These are phyloP conservation scores for Tragelaphus strepsiceros DNA, from an alignment of 2,113 vertebrate species.

Conservation along the genomic window DNA sequence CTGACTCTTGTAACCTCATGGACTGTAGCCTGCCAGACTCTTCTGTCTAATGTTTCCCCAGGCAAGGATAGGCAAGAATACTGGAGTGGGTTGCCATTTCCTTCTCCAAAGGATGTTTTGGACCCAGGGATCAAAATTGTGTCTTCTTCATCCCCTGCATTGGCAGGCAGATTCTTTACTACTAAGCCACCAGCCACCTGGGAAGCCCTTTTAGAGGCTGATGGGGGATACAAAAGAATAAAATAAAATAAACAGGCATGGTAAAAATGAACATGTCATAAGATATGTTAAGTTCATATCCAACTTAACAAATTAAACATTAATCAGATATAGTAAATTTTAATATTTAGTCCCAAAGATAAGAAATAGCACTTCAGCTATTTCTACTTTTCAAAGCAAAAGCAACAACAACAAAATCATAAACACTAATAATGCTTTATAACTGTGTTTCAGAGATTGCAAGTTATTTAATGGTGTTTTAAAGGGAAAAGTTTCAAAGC, in stretches of 20 bases:
- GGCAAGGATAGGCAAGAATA: background rate
- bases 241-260: background rate
- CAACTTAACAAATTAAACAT: background rate
- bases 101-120: background rate
- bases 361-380: background rate
- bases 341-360: background rate
- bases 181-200: background rate
- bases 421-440: background rate
- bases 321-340: background rate
- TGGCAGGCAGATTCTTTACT: background rate
- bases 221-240: background rate
- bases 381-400: background rate
- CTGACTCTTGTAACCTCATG: background rate
- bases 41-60: background rate
- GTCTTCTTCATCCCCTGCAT: background rate
- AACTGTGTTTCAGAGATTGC: background rate
- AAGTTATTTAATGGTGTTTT: background rate
- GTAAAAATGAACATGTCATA: background rate
- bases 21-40: background rate
- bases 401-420: background rate
- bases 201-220: background rate
- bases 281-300: background rate
- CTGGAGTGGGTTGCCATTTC: background rate
- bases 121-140: background rate
- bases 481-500: background rate